Conservation (phyloP, 2,113 vertebrate species). For the Sapayoa aenigma region DNA sequence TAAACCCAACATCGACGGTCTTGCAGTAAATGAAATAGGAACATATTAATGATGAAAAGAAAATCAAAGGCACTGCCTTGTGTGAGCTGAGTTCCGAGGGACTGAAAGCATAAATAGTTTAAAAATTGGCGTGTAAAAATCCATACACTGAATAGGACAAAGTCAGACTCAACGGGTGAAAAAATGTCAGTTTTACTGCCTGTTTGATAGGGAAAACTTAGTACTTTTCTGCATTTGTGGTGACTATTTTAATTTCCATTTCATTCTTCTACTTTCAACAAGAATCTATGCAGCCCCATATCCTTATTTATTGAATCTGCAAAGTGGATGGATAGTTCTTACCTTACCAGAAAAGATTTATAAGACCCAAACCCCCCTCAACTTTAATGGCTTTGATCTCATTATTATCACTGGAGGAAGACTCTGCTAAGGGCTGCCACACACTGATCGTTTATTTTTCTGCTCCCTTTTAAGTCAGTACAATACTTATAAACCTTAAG, state of each 20-base stretch:
- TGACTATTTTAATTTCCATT: background rate
- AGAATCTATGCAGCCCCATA: accelerated
- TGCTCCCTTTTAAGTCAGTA: background rate
- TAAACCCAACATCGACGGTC: background rate
- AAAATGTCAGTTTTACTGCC: background rate
- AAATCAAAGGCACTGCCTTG: background rate
- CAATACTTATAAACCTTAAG: background rate
- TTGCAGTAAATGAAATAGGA: background rate
- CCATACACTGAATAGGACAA: background rate
- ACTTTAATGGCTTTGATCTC: background rate
- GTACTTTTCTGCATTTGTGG: background rate
- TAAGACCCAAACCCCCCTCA: background rate
- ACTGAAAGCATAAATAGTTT: background rate
- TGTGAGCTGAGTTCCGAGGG: background rate
- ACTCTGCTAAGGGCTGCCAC: background rate
- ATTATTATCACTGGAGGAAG: background rate
- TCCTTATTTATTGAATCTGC: background rate
- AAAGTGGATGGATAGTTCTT: background rate
- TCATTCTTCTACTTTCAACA: background rate
- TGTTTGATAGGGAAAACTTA: background rate
- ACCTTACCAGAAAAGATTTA: background rate
- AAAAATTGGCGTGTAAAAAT: background rate
- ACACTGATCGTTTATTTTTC: background rate
- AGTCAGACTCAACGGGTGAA: background rate
- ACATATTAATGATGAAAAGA: background rate